phyloP scores from a whole-genome alignment of 2,797 vertebrate genomes.

The Pangasius mekongensis region DNA sequence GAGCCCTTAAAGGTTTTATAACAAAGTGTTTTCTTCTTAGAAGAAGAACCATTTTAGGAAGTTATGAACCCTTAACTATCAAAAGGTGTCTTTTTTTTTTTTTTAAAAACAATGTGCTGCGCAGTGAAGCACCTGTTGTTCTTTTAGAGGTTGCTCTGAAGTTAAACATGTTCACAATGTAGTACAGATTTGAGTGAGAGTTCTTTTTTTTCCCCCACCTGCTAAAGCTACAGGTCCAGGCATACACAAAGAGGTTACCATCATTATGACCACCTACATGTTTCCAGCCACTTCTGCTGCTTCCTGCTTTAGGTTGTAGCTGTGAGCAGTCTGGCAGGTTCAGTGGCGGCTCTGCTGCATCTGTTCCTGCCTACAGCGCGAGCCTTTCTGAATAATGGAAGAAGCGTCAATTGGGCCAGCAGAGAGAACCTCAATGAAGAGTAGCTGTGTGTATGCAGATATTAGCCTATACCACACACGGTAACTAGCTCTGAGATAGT shows the following conservation, averaged over 20 bases:
- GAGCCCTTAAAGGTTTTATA: not conserved
- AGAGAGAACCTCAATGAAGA: conserved; percentile 63
- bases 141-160: not conserved
- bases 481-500: conserved; percentile 22
- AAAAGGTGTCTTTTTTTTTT: not conserved
- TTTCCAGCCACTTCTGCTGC: conserved; percentile 53
- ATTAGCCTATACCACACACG: conserved; percentile 35
- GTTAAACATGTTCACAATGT: conserved; percentile 25
- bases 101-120: not conserved
- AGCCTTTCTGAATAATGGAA: conserved; percentile 78
- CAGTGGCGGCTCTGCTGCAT: conserved; percentile 71
- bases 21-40: not conserved
- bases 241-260: conserved; percentile 34
- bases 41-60: not conserved
- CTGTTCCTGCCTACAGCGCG: conserved; percentile 73
- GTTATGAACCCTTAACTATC: not conserved
- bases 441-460: conserved; percentile 39
- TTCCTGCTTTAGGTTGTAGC: conserved; percentile 33
- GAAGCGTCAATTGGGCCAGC: conserved; percentile 66
- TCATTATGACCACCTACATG: conserved; percentile 40
- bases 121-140: not conserved
- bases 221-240: conserved; percentile 44
- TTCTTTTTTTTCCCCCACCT: conserved; percentile 24
- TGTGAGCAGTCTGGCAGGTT: conserved; percentile 59
- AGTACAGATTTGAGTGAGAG: not conserved